Evolutionary conservation across 2,888 invertebrate genomes (phyloP).

Genomic region (Temnothorax rugatulus): DNA sequence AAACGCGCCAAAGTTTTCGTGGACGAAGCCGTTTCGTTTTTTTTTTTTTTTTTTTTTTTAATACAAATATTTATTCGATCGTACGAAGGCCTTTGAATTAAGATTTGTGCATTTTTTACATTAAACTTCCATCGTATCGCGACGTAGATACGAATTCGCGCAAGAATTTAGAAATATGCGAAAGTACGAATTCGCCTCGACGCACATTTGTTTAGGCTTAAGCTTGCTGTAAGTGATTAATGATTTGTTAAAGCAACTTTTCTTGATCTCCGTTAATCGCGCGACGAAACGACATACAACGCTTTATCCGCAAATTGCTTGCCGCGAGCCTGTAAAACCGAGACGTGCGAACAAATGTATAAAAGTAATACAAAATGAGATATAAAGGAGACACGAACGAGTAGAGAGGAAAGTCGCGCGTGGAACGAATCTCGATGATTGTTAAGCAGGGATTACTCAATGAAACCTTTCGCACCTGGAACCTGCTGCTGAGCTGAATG

Average conservation of each 20-base stretch:
- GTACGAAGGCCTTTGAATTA: neutral
- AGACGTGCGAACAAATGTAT: slow-evolving; percentile 15
- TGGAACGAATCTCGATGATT: slow-evolving; percentile 31
- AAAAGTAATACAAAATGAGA: slow-evolving; percentile 17
- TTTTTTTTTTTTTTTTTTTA: neutral
- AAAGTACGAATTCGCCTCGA: slow-evolving; percentile 42
- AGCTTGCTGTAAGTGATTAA: slow-evolving; percentile 67
- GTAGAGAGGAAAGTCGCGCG: slow-evolving; percentile 22
- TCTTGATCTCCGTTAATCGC: slow-evolving; percentile 53
- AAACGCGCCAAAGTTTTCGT: neutral
- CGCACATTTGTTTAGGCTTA: slow-evolving; percentile 68
- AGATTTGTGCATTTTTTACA: neutral
- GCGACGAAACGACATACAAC: slow-evolving; percentile 41
- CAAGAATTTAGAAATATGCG: neutral
- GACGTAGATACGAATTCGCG: neutral
- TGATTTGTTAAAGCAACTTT: slow-evolving; percentile 57
- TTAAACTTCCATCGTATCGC: neutral
- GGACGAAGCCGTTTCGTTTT: neutral
- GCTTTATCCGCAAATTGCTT: slow-evolving; percentile 59
- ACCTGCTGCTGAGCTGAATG: neutral
- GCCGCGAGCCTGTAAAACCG: slow-evolving; percentile 38
- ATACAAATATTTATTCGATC: neutral
- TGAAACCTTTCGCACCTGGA: neutral
- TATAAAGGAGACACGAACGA: slow-evolving; percentile 21
- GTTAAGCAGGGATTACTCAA: neutral